Evolutionary conservation across 2,113 vertebrate species (phyloP), one percentile per base, ranked within the genome.

Genomic region (Phalacrocorax brasilianus): DNA sequence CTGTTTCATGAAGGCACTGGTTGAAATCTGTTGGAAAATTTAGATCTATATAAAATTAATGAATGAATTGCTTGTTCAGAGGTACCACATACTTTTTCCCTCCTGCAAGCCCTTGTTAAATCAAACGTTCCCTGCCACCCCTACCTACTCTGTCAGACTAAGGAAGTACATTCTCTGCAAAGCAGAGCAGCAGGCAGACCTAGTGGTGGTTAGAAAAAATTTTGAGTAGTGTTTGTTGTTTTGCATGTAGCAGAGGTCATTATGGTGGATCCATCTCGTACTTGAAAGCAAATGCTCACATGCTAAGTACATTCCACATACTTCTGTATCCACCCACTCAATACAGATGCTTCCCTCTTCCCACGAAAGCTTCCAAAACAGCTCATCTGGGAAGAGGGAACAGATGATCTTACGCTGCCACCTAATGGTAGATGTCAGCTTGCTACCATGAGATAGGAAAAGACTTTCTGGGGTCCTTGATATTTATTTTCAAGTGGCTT

Each of bases 341-440:
- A 17, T 76, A 72, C 77, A 38, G 28, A 87, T 93, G 77, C 85
- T 91, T 88, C 76, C 59, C 86, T 94, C 76, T 94, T 96, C 76
- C 74, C 88, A 89, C 77, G 81, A 40, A 63, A 24, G 58, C 72
- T 91, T 90, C 89, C 81, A 71, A 65, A 68, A 45, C 38, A 18
- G 44, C 68, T 95, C 23, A 11, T 65, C 44, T 44, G 59, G 42
- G 35, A 70, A 56, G 58, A 67, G 76, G 62, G 66, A 92, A 95
- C 68, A 80, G 67, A 56, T 93, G 91, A 97, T 95, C 93, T 85
- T 84, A 97, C 72, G 96, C 97, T 98, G 98, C 98, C 99, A 98
- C 96, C 98, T 98, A 97, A 98, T 98, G 98, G 98, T 95, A 87
- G 77, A 62, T 1, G 0, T 78, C 84, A 47, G 47, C 67, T 91